Percentiles rank a stretch among this genome's conserved stretches.
phyloP scores from a whole-genome alignment of 2,888 invertebrate genomes.

The Pammene fasciana region DNA sequence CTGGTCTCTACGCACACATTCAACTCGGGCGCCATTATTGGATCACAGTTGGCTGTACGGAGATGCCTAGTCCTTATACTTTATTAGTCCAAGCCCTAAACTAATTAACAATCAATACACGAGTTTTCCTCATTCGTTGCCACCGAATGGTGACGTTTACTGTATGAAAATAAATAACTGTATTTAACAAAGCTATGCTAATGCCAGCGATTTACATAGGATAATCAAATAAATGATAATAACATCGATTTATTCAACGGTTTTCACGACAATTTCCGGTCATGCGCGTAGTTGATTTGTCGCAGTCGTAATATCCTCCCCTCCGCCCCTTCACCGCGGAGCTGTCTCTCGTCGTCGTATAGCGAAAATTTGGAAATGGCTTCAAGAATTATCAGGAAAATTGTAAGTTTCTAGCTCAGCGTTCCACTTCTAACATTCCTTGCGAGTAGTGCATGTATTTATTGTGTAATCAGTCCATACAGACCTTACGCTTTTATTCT shows the following conservation, averaged over 20 bases:
- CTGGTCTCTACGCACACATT: no score
- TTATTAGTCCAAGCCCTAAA: no score
- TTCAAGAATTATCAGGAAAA: conserved; percentile 82
- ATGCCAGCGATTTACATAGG: no score
- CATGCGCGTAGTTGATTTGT: conserved; percentile 70
- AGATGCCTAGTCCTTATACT: no score
- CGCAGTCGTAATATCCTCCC: conserved; percentile 68
- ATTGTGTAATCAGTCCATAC: conserved; percentile 50
- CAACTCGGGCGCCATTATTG: no score
- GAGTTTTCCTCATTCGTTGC: neutral
- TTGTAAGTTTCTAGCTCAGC: conserved; percentile 76
- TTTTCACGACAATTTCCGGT: conserved; percentile 71
- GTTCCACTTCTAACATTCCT: conserved; percentile 57
- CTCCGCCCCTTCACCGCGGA: conserved; percentile 68
- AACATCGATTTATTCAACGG: conserved; percentile 27
- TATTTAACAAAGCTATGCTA: neutral
- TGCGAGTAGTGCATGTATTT: conserved; percentile 64
- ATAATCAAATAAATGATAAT: neutral
- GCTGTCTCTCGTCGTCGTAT: conserved; percentile 66
- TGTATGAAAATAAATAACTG: neutral
- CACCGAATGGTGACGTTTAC: neutral
- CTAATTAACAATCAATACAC: neutral
- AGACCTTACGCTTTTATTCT: conserved; percentile 59
- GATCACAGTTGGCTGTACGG: no score
- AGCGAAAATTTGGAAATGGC: conserved; percentile 78